Conservation (phyloP, 2,888 invertebrate genomes). For the Diaphora mendica region DNA sequence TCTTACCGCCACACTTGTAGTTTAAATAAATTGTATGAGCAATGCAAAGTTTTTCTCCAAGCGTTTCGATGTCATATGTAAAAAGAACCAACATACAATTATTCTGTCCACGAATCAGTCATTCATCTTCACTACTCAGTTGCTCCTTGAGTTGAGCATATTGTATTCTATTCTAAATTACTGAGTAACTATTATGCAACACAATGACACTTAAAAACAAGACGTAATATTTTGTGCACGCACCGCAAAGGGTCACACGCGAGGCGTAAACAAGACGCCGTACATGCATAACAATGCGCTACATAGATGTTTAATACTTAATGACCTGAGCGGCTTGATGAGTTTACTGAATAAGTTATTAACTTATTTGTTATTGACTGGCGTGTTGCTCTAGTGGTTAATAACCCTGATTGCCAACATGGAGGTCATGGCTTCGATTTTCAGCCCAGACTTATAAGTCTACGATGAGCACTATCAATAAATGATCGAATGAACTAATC, state of each 20-base stretch:
- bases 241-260: slow-evolving; percentile 1
- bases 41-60: background rate
- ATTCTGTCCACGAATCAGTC: background rate
- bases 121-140: background rate
- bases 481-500: too few relatives aligned
- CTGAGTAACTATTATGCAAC: slow-evolving; percentile 4
- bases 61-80: background rate
- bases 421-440: too few relatives aligned
- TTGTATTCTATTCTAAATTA: background rate
- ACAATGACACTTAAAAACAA: slow-evolving; percentile 1
- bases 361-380: background rate
- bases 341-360: background rate
- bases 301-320: background rate
- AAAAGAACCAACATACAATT: background rate
- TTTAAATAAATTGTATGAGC: background rate
- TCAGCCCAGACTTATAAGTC: too few relatives aligned
- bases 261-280: background rate
- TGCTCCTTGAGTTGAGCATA: background rate
- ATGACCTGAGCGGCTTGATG: background rate
- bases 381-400: too few relatives aligned
- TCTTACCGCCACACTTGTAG: background rate
- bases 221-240: slow-evolving; percentile 2
- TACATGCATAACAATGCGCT: background rate
- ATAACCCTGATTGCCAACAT: too few relatives aligned
- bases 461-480: too few relatives aligned